These are phyloP conservation scores for Drosophila siamana DNA, from an alignment of 2,888 invertebrate genomes.

Conservation along the genomic window DNA sequence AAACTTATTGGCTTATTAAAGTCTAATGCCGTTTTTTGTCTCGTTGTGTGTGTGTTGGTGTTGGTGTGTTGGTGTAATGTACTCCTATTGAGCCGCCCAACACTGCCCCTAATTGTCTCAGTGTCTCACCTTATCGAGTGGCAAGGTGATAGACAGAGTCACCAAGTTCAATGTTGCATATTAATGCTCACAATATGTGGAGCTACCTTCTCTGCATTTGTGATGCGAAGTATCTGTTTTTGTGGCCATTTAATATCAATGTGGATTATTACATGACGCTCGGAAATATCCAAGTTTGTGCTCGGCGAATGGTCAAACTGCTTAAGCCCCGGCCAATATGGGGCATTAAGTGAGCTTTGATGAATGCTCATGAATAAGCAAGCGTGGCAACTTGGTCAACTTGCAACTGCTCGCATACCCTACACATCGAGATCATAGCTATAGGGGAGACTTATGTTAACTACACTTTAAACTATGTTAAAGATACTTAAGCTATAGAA, in stretches of 20 bases:
- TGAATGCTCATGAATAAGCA: slow-evolving; percentile 74
- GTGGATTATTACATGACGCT: slow-evolving; percentile 60
- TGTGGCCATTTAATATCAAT: slow-evolving; percentile 65
- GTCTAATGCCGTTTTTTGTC: slow-evolving; percentile 62
- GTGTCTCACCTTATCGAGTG: slow-evolving; percentile 36
- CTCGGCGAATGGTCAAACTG: slow-evolving; percentile 64
- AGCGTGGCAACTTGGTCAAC: slow-evolving; percentile 43
- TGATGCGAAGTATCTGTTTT: slow-evolving; percentile 12
- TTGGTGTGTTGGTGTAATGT: slow-evolving; percentile 46
- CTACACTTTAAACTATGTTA: neutral
- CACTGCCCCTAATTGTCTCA: slow-evolving; percentile 52
- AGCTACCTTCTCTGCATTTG: slow-evolving; percentile 11
- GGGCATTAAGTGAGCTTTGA: slow-evolving; percentile 78
- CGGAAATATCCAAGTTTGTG: slow-evolving; percentile 46
- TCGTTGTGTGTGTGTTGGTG: slow-evolving; percentile 2
- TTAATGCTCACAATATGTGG: slow-evolving; percentile 52
- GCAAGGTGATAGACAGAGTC: slow-evolving; percentile 41
- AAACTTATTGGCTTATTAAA: slow-evolving; percentile 82
- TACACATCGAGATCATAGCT: neutral
- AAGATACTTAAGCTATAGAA: too few relatives aligned
- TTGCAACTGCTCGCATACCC: slow-evolving; percentile 21
- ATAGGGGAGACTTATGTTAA: neutral
- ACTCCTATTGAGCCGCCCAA: slow-evolving; percentile 3
- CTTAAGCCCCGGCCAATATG: slow-evolving; percentile 65
- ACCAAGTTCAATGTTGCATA: slow-evolving; percentile 61